Evolutionary conservation across 2,113 vertebrate species (phyloP).

Genomic region (Lepidothrix coronata): DNA sequence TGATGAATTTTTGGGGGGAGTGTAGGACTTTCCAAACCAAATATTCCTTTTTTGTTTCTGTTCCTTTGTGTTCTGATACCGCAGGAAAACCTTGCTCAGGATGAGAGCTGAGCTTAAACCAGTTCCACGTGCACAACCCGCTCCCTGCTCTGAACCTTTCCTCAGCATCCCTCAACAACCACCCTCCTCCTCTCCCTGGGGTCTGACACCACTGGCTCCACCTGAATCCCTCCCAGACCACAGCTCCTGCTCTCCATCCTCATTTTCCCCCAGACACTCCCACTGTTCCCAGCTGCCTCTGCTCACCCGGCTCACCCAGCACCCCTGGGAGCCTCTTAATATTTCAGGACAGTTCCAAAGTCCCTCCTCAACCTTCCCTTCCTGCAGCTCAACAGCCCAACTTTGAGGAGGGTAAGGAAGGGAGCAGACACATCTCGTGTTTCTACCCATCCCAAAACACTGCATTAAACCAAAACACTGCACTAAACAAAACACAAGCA

Average conservation of each 20-base stretch:
- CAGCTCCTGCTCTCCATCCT: accelerated
- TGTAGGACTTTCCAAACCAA: not conserved
- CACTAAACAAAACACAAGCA: not conserved
- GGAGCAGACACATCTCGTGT: not conserved
- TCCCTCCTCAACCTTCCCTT: not conserved
- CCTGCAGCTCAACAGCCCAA: not conserved
- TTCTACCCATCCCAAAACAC: not conserved
- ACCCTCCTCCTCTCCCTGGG: no score
- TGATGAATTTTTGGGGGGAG: not conserved
- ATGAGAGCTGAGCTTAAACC: not conserved
- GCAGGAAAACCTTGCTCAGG: not conserved
- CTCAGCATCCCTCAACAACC: not conserved
- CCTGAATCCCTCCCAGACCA: not conserved
- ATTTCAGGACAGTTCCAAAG: not conserved
- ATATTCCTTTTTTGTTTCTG: not conserved
- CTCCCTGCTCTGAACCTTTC: not conserved
- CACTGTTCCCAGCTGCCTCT: not conserved
- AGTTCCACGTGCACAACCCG: not conserved
- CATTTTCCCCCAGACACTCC: not conserved
- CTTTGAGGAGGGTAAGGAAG: not conserved
- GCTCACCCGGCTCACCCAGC: not conserved
- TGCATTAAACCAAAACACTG: not conserved
- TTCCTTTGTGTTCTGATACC: not conserved
- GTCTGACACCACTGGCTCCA: not conserved
- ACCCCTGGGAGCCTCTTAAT: not conserved